Evolutionary conservation across 2,888 invertebrate genomes (phyloP).

Genomic region (Megalurothrips usitatus): DNA sequence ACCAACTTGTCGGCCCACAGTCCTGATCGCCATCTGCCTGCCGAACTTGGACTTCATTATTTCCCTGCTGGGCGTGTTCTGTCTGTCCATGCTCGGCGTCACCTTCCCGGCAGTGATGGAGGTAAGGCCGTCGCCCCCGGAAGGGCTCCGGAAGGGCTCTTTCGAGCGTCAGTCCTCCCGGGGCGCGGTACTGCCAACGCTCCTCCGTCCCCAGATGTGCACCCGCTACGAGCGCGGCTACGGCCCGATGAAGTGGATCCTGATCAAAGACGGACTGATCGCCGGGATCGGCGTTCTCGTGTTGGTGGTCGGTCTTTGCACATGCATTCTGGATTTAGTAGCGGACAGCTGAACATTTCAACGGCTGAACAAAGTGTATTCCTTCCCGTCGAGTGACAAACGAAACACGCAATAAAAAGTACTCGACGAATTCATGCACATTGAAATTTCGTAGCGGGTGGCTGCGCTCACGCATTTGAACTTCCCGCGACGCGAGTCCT

Average conservation of each 20-base stretch:
- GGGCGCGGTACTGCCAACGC: too few relatives aligned
- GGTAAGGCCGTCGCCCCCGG: too few relatives aligned
- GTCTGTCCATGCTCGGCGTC: slow-evolving; percentile 28
- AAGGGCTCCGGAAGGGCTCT: too few relatives aligned
- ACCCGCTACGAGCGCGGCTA: background rate
- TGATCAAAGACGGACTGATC: background rate
- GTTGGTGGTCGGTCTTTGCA: background rate
- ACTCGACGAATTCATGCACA: background rate
- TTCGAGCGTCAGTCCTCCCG: too few relatives aligned
- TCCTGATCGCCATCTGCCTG: background rate
- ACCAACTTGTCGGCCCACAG: background rate
- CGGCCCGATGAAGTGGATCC: background rate
- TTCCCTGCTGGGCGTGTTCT: slow-evolving; percentile 28
- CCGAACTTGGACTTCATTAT: slow-evolving; percentile 28
- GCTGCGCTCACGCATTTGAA: background rate
- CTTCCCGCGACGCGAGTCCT: too few relatives aligned
- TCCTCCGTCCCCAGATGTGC: background rate
- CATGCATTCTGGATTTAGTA: background rate
- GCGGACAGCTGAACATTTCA: background rate
- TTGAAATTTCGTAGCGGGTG: background rate
- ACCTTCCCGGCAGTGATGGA: slow-evolving; percentile 31
- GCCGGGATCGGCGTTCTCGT: background rate
- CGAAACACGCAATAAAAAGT: background rate
- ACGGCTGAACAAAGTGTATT: background rate
- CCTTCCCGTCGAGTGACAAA: background rate